Conservation (phyloP, 2,888 invertebrate species). For the Eustalomyia histrio region DNA sequence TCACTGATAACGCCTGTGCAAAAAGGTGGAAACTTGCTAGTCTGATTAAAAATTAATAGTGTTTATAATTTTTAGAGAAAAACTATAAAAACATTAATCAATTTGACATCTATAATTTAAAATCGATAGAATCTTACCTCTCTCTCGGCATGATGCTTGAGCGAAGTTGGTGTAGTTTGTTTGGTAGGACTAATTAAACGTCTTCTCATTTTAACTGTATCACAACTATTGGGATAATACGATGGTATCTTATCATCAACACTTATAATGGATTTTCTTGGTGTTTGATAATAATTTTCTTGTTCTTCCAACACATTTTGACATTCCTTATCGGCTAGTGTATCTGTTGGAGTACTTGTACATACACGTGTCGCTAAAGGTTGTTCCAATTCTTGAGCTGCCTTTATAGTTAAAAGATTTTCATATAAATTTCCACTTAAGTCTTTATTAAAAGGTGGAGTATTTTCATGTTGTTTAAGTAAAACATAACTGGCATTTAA, state of each 20-base stretch:
- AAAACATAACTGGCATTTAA: constrained; percentile 27
- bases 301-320: constrained; percentile 51
- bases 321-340: constrained; percentile 53
- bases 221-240: constrained; percentile 79
- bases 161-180: constrained; percentile 24
- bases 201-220: constrained; percentile 73
- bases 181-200: constrained; percentile 69
- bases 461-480: constrained; percentile 29
- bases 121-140: no score
- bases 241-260: constrained; percentile 79
- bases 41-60: no score
- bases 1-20: no score
- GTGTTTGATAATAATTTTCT: constrained; percentile 76
- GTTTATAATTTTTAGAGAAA: no score
- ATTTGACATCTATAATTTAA: no score
- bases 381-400: constrained; percentile 73
- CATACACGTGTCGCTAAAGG: constrained; percentile 64
- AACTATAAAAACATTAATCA: no score
- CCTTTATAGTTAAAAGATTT: constrained; percentile 74
- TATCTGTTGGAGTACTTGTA: constrained; percentile 76
- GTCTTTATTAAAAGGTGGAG: constrained; percentile 46
- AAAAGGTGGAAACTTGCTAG: no score
- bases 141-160: constrained; percentile 22
- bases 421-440: constrained; percentile 75
- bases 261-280: constrained; percentile 76